phyloP scores from a whole-genome alignment of 2,113 vertebrate genomes.

The Anarhynchus alexandrinus region DNA sequence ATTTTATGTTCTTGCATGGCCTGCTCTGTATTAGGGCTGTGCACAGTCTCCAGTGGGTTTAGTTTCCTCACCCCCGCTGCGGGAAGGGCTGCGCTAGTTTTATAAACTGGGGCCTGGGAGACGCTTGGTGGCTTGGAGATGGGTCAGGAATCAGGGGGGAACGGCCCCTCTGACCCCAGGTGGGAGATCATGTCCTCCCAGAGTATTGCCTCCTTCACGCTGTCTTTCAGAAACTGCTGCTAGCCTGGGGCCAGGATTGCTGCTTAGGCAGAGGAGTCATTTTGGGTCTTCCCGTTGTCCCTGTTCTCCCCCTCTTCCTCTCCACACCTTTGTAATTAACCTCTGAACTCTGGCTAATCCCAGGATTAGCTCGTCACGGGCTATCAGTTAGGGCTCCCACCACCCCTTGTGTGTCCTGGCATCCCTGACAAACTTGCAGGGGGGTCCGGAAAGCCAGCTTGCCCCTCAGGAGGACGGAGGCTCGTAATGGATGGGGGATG shows the following conservation, averaged over 20 bases:
- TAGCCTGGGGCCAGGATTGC: not conserved
- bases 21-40: not conserved
- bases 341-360: slow-evolving; percentile 37
- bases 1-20: not conserved
- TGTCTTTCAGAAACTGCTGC: not conserved
- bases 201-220: not conserved
- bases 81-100: not conserved
- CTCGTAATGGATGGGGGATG: not conserved
- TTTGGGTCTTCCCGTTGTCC: not conserved
- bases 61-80: not conserved
- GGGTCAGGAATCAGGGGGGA: not conserved
- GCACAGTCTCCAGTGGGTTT: not conserved
- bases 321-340: slow-evolving; percentile 52
- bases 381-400: not conserved
- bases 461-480: not conserved
- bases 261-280: not conserved
- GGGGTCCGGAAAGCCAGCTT: not conserved
- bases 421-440: slow-evolving; percentile 10
- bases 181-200: not conserved
- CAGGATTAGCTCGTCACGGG: not conserved
- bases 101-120: not conserved
- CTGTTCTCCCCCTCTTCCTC: not conserved
- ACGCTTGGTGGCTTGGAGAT: not conserved
- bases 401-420: not conserved
- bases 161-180: not conserved